Evolutionary conservation across 2,797 vertebrate genomes (phyloP).

Genomic region (Taenioides sp.): DNA sequence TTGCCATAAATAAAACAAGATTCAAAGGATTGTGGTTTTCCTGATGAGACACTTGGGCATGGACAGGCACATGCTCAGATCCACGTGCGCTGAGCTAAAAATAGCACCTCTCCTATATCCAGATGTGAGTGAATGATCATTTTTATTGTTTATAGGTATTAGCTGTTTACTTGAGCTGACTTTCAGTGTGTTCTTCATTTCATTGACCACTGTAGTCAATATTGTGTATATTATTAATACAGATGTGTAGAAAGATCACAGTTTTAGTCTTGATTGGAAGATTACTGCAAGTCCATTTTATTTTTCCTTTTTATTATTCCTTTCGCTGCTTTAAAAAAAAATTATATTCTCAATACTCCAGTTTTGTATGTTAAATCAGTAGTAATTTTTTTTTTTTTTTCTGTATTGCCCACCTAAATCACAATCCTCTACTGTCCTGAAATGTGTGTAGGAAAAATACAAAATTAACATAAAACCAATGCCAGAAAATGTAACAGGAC

Average conservation of each 20-base stretch:
- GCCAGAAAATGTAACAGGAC: slow-evolving; percentile 41
- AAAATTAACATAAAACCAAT: slow-evolving; percentile 38
- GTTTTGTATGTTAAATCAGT: no score
- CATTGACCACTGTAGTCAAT: not conserved
- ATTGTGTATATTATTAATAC: no score
- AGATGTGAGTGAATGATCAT: slow-evolving; percentile 32
- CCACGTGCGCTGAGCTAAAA: slow-evolving; percentile 70
- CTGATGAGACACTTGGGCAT: slow-evolving; percentile 56
- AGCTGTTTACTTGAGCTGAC: not conserved
- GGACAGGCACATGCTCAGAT: slow-evolving; percentile 58
- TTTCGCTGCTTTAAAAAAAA: no score
- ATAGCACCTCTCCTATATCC: slow-evolving; percentile 46
- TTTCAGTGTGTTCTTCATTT: not conserved
- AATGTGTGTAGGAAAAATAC: not conserved
- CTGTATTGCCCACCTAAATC: no score
- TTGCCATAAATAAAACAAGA: slow-evolving; percentile 71
- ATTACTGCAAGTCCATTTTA: no score
- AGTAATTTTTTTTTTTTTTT: no score
- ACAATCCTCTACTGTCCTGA: not conserved
- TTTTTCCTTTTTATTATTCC: no score
- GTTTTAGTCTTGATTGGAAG: no score
- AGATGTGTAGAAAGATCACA: no score
- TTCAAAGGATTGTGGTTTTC: slow-evolving; percentile 54
- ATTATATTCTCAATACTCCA: no score
- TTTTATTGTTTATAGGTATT: slow-evolving; percentile 6